Percentiles rank a stretch among this genome's conserved stretches.
Conservation (phyloP, 1,140 invertebrate species). For the Oppia nitens region DNA sequence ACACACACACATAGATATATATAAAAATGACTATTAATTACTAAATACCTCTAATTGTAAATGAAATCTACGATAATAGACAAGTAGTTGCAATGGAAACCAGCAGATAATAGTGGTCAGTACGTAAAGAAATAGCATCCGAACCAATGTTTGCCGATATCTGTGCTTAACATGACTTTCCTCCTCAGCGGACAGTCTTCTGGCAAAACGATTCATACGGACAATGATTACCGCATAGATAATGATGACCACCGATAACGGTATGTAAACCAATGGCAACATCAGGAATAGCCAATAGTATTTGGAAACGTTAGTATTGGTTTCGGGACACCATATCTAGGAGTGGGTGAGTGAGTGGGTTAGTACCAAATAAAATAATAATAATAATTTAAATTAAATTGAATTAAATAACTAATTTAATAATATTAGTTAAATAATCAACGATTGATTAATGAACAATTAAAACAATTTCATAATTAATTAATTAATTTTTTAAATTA, state of each 20-base stretch:
- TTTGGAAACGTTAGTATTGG: constrained; percentile 37
- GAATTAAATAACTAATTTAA: too few relatives aligned
- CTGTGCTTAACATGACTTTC: constrained; percentile 37
- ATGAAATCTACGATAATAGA: constrained; percentile 37
- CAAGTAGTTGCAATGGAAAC: constrained; percentile 38
- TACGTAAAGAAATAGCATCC: constrained; percentile 34
- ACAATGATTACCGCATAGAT: constrained; percentile 44
- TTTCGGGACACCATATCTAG: constrained; percentile 49
- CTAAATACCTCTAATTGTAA: too few relatives aligned
- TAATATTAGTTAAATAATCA: too few relatives aligned
- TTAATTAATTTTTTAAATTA: too few relatives aligned
- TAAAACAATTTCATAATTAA: too few relatives aligned
- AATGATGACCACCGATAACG: constrained; percentile 44
- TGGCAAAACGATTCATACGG: constrained; percentile 41
- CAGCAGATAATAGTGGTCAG: constrained; percentile 45
- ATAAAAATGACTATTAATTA: too few relatives aligned
- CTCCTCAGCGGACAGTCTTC: constrained; percentile 29
- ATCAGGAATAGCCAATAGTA: constrained; percentile 52
- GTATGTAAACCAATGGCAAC: constrained; percentile 48
- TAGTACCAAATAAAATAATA: too few relatives aligned
- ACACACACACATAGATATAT: too few relatives aligned
- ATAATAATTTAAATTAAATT: too few relatives aligned
- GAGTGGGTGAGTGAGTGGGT: too few relatives aligned
- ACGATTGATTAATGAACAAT: too few relatives aligned
- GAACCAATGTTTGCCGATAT: constrained; percentile 29